Base-by-base conservation (phyloP, 92 coral and sea anemone genomes). In the Metridium senile region DNA sequence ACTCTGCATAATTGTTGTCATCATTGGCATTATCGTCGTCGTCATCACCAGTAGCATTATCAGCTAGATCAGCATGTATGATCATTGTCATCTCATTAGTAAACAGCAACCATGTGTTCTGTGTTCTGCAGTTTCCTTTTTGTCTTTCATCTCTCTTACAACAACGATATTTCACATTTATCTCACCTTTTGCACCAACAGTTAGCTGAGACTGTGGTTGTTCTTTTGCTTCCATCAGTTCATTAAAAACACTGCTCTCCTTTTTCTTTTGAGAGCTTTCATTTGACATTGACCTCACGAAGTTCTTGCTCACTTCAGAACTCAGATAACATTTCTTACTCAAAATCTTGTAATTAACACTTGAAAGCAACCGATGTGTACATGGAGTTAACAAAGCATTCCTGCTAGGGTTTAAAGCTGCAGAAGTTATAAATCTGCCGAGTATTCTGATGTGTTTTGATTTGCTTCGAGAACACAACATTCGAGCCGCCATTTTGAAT, bases 151-250 rank as follows among this genome's bases (percentile, higher is more conserved):
- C n/a, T n/a, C n/a, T n/a, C n/a, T n/a, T n/a, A n/a, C n/a, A n/a
- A n/a, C n/a, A n/a, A n/a, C n/a, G n/a, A n/a, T n/a, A n/a, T 45
- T 7, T 45, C 51, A 45, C 51, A 45, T 54, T 54, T 39, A 39
- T 39, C n/a, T 51, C 72, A 91, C 98, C 98, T 88, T 91, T 93
- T 1, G 96, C 93, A n/a, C 93, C 92, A 25, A 88, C 97, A 19
- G 98, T 91, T 62, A 93, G 74, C 31, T 89, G 92, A 27, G 92
- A 82, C 77, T 93, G 87, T 6, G 86, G 89, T 69, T 78, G 92
- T 62, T 91, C 98, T 18, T 77, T 62, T 28, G 93, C 51, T 51
- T 93, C 92, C 31, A 88, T 85, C 32, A 93, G 46, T 17, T 93
- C 97, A 39, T 86, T 88, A 33, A 82, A 47, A 11, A 56, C 86